A percentile compares a stretch with the other conserved stretches of the same genome.
phyloP scores from a whole-genome alignment of 2,888 invertebrate species.

The Cheilosia scutellata region DNA sequence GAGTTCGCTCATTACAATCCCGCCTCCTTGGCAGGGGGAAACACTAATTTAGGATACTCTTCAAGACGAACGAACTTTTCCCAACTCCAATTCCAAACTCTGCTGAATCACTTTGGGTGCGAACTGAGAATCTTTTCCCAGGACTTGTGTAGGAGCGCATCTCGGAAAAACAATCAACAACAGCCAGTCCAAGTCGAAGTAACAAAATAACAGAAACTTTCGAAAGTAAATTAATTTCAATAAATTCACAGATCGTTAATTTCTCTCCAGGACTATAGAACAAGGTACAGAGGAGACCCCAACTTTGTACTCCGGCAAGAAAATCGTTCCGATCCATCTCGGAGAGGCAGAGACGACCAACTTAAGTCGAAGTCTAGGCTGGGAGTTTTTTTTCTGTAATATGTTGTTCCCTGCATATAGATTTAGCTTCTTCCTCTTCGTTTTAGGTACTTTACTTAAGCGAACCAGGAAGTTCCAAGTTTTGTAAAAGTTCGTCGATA shows the following conservation, averaged over 20 bases:
- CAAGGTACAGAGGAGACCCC: background rate
- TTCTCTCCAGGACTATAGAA: constrained; percentile 22
- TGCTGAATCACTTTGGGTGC: constrained; percentile 1
- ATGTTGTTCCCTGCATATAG: background rate
- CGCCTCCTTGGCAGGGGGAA: background rate
- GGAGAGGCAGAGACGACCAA: constrained; percentile 10
- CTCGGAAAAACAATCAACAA: constrained; percentile 41
- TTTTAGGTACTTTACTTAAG: constrained; percentile 38
- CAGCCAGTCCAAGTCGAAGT: constrained; percentile 9
- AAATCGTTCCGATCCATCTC: constrained; percentile 35
- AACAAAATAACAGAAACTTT: constrained; percentile 40
- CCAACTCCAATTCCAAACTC: background rate
- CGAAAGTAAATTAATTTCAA: constrained; percentile 73
- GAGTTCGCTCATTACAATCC: constrained; percentile 12
- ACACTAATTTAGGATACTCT: constrained; percentile 26
- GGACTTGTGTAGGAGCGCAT: constrained; percentile 10
- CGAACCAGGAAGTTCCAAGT: constrained; percentile 56
- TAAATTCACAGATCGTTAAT: constrained; percentile 73
- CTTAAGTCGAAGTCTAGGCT: constrained; percentile 48
- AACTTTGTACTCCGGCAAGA: constrained; percentile 6
- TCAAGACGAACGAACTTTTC: constrained; percentile 16
- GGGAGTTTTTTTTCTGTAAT: constrained; percentile 3
- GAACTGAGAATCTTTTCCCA: background rate
- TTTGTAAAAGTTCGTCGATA: constrained; percentile 62
- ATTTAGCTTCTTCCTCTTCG: constrained; percentile 8